These are phyloP conservation scores for Hypomecis atomaria DNA, from an alignment of 2,888 invertebrate genomes.

Conservation along the genomic window DNA sequence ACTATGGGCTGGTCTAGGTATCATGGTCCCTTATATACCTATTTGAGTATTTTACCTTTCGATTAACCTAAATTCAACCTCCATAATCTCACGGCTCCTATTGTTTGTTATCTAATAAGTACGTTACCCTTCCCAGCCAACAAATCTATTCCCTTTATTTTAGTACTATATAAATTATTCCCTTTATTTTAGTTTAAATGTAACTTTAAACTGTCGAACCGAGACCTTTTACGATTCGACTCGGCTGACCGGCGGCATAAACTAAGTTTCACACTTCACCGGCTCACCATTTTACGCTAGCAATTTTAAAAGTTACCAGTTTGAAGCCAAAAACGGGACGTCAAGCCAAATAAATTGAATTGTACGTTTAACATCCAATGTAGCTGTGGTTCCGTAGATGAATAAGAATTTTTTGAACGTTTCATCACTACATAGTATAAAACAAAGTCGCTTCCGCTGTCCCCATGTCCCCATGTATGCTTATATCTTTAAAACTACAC, in stretches of 20 bases:
- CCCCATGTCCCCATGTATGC: too few relatives aligned
- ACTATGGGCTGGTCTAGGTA: too few relatives aligned
- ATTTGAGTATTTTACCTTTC: neutral
- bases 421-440: too few relatives aligned
- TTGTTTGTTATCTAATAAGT: conserved; percentile 12
- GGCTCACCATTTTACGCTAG: conserved; percentile 34
- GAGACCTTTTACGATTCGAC: conserved; percentile 35
- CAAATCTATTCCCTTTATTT: conserved; percentile 21
- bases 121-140: conserved; percentile 9
- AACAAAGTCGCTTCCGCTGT: too few relatives aligned
- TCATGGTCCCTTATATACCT: too few relatives aligned
- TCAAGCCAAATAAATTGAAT: conserved; percentile 12
- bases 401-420: too few relatives aligned
- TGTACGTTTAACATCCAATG: neutral
- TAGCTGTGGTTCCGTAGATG: neutral
- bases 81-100: neutral
- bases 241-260: conserved; percentile 31
- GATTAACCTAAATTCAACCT: neutral
- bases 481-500: too few relatives aligned
- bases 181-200: conserved; percentile 9
- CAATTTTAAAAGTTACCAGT: conserved; percentile 37
- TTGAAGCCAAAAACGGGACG: conserved; percentile 16
- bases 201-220: conserved; percentile 14
- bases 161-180: conserved; percentile 11
- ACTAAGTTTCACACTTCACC: conserved; percentile 38